Evolutionary conservation across 2,888 invertebrate genomes (phyloP).

Genomic region (Hydriomena furcata): DNA sequence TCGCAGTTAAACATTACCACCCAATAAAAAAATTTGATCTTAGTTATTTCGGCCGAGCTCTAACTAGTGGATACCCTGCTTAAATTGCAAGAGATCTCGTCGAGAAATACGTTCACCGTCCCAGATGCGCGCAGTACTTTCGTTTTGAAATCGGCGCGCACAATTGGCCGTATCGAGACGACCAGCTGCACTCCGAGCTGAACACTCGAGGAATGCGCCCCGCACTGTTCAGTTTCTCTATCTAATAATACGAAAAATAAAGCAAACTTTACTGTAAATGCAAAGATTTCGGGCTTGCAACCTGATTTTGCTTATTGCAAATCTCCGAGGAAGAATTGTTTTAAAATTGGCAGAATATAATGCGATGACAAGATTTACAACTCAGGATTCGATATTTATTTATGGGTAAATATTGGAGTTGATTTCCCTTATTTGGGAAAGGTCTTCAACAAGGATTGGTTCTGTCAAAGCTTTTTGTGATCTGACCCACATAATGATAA

Average conservation of each 20-base stretch:
- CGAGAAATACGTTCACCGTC: conserved; percentile 83
- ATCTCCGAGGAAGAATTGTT: no score
- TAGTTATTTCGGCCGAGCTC: background rate
- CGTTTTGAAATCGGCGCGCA: conserved; percentile 83
- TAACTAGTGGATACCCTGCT: conserved; percentile 16
- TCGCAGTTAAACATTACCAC: no score
- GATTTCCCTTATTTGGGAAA: background rate
- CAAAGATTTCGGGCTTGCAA: background rate
- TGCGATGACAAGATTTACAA: no score
- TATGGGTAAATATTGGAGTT: background rate
- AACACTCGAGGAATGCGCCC: conserved; percentile 64
- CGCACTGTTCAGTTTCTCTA: conserved; percentile 43
- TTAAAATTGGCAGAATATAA: no score
- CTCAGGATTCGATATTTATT: background rate
- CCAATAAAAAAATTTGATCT: no score
- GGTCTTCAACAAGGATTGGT: background rate
- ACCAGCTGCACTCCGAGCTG: conserved; percentile 55
- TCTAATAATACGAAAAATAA: conserved; percentile 10
- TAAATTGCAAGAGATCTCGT: conserved; percentile 77
- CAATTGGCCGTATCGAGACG: conserved; percentile 81
- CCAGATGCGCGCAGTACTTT: conserved; percentile 83
- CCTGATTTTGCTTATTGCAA: background rate
- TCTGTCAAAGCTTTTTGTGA: background rate
- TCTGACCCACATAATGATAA: conserved; percentile 1
- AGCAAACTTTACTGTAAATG: conserved; percentile 6